Conservation (phyloP, 2,888 invertebrate genomes). For the Tanaodytes sp. region DNA sequence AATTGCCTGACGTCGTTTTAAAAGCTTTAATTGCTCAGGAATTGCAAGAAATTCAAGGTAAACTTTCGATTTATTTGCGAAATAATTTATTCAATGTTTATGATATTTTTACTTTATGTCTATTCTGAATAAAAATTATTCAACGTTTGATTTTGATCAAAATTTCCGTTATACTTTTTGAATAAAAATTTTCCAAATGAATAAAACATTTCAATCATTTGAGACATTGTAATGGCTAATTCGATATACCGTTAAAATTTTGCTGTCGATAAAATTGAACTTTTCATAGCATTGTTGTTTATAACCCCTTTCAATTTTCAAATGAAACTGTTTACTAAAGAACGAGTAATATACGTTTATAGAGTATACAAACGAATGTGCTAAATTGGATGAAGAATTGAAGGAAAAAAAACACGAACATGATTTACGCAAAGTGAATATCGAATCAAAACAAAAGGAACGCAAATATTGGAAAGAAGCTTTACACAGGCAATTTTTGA, state of each 20-base stretch:
- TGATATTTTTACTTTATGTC: conserved; percentile 1
- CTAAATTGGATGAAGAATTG: conserved; percentile 21
- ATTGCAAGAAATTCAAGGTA: conserved; percentile 15
- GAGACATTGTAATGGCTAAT: too few relatives aligned
- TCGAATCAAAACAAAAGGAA: conserved; percentile 20
- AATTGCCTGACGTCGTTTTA: background rate
- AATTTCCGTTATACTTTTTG: too few relatives aligned
- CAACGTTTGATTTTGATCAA: too few relatives aligned
- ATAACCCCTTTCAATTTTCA: too few relatives aligned
- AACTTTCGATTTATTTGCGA: background rate
- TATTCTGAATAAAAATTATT: too few relatives aligned
- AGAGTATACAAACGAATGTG: background rate
- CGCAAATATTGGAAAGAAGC: conserved; percentile 21
- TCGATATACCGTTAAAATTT: too few relatives aligned
- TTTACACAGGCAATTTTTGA: background rate
- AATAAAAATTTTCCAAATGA: too few relatives aligned
- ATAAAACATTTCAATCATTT: too few relatives aligned
- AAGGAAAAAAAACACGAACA: conserved; percentile 20
- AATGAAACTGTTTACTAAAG: too few relatives aligned
- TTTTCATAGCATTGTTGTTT: too few relatives aligned
- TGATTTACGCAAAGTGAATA: conserved; percentile 22
- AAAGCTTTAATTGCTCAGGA: conserved; percentile 27
- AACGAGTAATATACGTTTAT: too few relatives aligned
- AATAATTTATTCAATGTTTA: background rate
- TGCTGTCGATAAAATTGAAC: too few relatives aligned